Percentiles rank a stretch among this genome's conserved stretches.
Evolutionary conservation across 2,888 invertebrate species (phyloP).

Genomic region (Cheilosia vulpina): DNA sequence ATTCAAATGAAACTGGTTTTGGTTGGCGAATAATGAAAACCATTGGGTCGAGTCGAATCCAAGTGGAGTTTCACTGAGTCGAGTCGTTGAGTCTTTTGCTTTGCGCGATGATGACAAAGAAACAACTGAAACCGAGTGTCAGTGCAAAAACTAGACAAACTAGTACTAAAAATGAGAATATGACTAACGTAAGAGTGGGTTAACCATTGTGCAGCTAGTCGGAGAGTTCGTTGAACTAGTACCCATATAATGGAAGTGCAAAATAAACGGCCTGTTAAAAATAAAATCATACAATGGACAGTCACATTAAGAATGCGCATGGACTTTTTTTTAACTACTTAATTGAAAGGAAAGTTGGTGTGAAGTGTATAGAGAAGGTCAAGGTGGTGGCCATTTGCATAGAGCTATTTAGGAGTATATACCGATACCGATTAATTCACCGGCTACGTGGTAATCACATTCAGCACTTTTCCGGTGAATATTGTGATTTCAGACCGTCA

Average conservation of each 20-base stretch:
- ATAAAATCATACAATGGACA: conserved; percentile 9
- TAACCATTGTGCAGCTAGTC: conserved; percentile 27
- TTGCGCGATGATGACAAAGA: conserved; percentile 18
- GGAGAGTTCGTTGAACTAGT: conserved; percentile 42
- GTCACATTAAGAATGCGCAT: conserved; percentile 6
- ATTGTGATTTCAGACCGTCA: neutral
- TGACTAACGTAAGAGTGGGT: neutral
- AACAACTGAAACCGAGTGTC: conserved; percentile 29
- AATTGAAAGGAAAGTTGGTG: conserved; percentile 17
- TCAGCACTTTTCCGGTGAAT: neutral
- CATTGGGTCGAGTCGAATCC: conserved; percentile 3
- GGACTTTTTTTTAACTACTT: neutral
- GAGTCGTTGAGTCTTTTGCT: conserved; percentile 13
- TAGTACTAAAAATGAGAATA: conserved; percentile 15
- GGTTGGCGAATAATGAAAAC: conserved; percentile 22
- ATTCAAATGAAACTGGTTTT: conserved; percentile 65
- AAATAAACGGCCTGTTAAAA: conserved; percentile 8
- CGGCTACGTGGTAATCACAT: conserved; percentile 13
- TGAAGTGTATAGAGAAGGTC: conserved; percentile 16
- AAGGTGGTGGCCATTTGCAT: conserved; percentile 40
- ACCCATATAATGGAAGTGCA: neutral
- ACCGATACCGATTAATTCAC: neutral
- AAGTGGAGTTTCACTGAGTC: conserved; percentile 37
- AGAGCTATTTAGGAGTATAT: neutral
- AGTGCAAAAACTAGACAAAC: conserved; percentile 24